Conservation (phyloP, 2,113 vertebrate genomes). For the Toxotes chatareus region DNA sequence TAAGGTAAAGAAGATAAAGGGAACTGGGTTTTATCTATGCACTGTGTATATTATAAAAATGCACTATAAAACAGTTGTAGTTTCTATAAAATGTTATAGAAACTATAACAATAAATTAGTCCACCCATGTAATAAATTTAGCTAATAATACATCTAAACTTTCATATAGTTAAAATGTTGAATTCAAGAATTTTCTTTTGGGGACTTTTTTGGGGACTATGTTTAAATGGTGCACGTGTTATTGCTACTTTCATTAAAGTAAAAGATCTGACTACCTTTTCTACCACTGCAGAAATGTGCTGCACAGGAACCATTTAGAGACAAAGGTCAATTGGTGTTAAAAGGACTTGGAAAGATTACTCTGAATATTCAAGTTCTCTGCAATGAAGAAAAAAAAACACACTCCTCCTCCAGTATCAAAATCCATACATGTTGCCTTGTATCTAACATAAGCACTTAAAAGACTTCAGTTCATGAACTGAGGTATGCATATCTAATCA, state of each 20-base stretch:
- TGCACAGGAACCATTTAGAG: constrained; percentile 22
- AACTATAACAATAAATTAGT: too few relatives aligned
- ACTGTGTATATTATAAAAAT: too few relatives aligned
- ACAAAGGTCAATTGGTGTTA: constrained; percentile 43
- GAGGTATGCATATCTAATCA: constrained; percentile 77
- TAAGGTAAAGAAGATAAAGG: neutral
- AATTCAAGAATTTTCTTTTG: too few relatives aligned
- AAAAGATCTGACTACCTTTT: neutral
- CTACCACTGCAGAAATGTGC: neutral
- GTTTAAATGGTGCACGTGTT: neutral
- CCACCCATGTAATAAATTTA: too few relatives aligned
- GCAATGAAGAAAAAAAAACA: neutral
- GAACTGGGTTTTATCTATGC: neutral
- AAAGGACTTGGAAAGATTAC: constrained; percentile 11
- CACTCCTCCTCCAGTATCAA: constrained; percentile 35
- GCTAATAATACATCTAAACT: neutral
- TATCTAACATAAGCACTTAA: constrained; percentile 56
- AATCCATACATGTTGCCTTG: constrained; percentile 49
- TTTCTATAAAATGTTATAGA: too few relatives aligned
- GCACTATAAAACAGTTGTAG: too few relatives aligned
- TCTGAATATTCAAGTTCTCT: constrained; percentile 16
- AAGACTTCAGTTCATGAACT: constrained; percentile 51
- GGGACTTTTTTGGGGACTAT: neutral
- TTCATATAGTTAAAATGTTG: neutral
- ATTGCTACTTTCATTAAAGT: neutral